Conservation (phyloP, 2,888 invertebrate species). For the Coronaproctus castanopsis region DNA sequence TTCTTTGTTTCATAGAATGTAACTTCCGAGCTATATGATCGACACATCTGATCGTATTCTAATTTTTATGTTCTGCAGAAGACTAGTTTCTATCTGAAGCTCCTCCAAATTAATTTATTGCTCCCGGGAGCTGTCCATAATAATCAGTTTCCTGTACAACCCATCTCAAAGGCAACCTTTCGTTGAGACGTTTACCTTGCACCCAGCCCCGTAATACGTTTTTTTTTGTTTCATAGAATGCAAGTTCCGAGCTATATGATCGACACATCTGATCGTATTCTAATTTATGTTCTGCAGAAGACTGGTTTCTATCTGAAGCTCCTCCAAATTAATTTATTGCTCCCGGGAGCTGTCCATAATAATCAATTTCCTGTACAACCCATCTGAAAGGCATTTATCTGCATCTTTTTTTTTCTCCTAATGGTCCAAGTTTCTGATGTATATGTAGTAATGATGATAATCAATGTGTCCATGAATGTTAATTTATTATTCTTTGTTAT, state of each 20-base stretch:
- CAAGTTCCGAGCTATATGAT: background rate
- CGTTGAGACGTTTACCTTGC: background rate
- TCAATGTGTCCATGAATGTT: background rate
- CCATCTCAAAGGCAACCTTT: background rate
- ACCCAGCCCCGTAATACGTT: background rate
- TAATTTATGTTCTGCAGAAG: background rate
- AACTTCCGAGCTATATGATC: background rate
- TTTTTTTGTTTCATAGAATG: no score
- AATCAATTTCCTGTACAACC: background rate
- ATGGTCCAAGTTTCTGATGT: background rate
- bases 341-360: background rate
- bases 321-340: background rate
- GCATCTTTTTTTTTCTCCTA: background rate
- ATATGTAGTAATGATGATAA: background rate
- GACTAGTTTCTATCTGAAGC: background rate
- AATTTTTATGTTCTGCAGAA: background rate
- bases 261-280: background rate
- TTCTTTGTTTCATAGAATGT: no score
- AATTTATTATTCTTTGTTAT: background rate
- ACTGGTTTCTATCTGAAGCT: background rate
- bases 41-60: background rate
- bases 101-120: background rate
- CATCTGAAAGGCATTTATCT: background rate
- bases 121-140: background rate
- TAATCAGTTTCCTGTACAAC: background rate